Evolutionary conservation across 2,888 invertebrate genomes (phyloP).

Genomic region (Megalurothrips usitatus): DNA sequence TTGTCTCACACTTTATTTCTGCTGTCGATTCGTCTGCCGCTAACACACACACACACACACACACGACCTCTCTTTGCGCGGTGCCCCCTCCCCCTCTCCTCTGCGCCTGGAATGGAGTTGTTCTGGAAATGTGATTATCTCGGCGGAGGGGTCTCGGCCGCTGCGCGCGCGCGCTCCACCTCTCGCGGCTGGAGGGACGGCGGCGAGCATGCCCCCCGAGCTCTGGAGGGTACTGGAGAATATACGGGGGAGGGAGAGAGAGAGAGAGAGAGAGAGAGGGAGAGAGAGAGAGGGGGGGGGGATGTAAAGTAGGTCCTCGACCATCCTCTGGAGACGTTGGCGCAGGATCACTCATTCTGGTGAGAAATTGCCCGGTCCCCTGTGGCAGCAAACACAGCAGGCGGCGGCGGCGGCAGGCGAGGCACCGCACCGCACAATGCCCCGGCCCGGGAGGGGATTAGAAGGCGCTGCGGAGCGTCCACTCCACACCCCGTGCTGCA

Average conservation of each 20-base stretch:
- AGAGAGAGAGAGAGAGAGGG: not conserved
- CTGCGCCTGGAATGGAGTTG: not conserved
- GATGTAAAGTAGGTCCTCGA: slow-evolving; percentile 6
- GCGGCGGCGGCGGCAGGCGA: not conserved
- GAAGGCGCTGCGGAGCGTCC: too few relatives aligned
- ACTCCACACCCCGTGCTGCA: too few relatives aligned
- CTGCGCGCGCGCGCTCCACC: not conserved
- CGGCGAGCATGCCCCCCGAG: not conserved
- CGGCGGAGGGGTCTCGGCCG: not conserved
- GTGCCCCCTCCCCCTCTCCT: too few relatives aligned
- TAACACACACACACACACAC: too few relatives aligned
- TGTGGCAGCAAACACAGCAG: not conserved
- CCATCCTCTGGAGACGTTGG: slow-evolving; percentile 18
- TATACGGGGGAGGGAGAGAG: slow-evolving; percentile 13
- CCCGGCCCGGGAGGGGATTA: too few relatives aligned
- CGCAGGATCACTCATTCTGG: not conserved
- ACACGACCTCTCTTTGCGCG: too few relatives aligned
- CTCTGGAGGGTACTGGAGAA: not conserved
- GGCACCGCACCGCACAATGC: too few relatives aligned
- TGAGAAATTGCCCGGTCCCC: not conserved
- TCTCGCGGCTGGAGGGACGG: not conserved
- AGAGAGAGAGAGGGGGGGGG: slow-evolving; percentile 16
- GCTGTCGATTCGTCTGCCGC: too few relatives aligned
- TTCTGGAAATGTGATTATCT: slow-evolving; percentile 16
- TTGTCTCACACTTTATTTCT: too few relatives aligned